These are phyloP conservation scores for Lucilia sericata DNA, from an alignment of 1,140 invertebrate genomes.

Conservation along the genomic window DNA sequence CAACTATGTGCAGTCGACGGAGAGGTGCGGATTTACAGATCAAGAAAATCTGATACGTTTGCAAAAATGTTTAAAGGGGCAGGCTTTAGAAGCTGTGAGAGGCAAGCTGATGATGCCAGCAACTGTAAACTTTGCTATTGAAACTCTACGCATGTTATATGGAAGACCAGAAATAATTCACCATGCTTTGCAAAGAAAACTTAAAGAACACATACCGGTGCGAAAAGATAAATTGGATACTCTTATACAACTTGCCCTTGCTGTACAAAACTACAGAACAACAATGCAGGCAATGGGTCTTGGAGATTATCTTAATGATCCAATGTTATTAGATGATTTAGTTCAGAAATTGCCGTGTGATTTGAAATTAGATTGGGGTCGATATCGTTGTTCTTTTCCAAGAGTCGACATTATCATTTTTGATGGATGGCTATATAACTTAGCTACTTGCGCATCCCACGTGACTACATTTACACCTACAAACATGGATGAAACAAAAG, in stretches of 20 bases:
- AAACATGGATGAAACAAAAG: not conserved
- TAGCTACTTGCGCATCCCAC: slow-evolving; percentile 25
- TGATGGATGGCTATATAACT: slow-evolving; percentile 34
- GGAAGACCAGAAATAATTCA: slow-evolving; percentile 34
- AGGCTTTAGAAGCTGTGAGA: slow-evolving; percentile 15
- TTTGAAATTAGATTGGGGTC: slow-evolving; percentile 33
- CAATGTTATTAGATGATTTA: slow-evolving; percentile 33
- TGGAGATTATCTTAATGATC: slow-evolving; percentile 19
- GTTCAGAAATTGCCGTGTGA: slow-evolving; percentile 23
- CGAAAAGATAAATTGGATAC: slow-evolving; percentile 37
- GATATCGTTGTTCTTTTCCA: not conserved
- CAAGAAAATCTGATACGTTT: slow-evolving; percentile 35
- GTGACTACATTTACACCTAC: not conserved
- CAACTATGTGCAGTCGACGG: slow-evolving; percentile 11
- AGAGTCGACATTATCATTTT: no score
- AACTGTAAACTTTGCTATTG: slow-evolving; percentile 30
- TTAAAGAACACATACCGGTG: slow-evolving; percentile 25
- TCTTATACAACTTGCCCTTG: slow-evolving; percentile 27
- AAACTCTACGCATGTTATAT: slow-evolving; percentile 36
- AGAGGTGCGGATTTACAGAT: slow-evolving; percentile 27
- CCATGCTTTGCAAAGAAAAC: slow-evolving; percentile 25
- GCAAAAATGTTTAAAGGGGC: slow-evolving; percentile 39
- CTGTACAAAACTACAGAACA: slow-evolving; percentile 36
- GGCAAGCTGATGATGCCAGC: slow-evolving; percentile 37
- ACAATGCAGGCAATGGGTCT: slow-evolving; percentile 39